phyloP scores from a whole-genome alignment of 2,113 vertebrate species.

The Pelmatolapia mariae region DNA sequence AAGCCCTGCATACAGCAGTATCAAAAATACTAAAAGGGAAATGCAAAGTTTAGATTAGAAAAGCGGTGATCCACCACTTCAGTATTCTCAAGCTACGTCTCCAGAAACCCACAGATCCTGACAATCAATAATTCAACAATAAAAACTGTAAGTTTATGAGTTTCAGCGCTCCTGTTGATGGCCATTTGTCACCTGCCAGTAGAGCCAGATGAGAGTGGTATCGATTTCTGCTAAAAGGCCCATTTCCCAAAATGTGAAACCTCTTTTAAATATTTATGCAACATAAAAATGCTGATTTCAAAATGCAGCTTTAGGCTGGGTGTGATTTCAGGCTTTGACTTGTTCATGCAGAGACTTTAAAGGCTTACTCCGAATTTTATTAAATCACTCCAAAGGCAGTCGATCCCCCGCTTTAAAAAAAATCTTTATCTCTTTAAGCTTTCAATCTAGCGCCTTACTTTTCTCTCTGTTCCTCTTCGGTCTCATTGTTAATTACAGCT shows the following conservation, averaged over 20 bases:
- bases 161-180: neutral
- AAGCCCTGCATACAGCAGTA: neutral
- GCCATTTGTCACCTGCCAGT: neutral
- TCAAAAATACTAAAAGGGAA: neutral
- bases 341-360: neutral
- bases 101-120: neutral
- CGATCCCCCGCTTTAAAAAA: neutral
- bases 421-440: conserved; percentile 20
- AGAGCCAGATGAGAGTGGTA: neutral
- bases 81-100: neutral
- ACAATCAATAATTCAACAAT: neutral
- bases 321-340: neutral
- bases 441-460: conserved; percentile 38
- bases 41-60: neutral
- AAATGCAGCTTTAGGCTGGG: neutral
- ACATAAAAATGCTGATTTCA: neutral
- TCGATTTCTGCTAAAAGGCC: neutral
- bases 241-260: neutral
- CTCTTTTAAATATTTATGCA: neutral
- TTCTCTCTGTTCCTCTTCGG: conserved; percentile 32
- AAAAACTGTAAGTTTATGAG: neutral
- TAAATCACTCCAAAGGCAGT: neutral
- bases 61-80: neutral
- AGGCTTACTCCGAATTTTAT: conserved; percentile 10
- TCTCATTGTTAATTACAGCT: conserved; percentile 77